phyloP scores from a whole-genome alignment of 2,113 vertebrate species.

The Poeciliopsis turrubarensis region DNA sequence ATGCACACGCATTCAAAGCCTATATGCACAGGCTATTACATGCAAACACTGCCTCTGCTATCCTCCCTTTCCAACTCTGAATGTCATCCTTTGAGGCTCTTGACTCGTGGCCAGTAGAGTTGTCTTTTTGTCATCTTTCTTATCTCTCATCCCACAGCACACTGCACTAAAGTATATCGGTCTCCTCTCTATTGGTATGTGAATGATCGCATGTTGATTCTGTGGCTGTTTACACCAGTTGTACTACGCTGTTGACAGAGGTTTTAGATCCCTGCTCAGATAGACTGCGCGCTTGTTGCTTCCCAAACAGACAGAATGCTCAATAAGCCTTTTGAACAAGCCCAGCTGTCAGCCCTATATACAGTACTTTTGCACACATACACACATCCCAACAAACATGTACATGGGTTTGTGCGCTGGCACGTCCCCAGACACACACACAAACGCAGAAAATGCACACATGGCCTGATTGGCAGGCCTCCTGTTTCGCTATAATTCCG shows the following conservation, averaged over 20 bases:
- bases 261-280: slow-evolving; percentile 76
- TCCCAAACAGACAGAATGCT: slow-evolving; percentile 78
- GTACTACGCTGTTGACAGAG: slow-evolving; percentile 76
- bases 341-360: slow-evolving; percentile 79
- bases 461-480: slow-evolving; percentile 76
- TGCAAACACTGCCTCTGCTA: neutral
- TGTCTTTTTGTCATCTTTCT: slow-evolving; percentile 30
- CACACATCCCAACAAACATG: slow-evolving; percentile 40
- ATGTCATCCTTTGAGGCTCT: slow-evolving; percentile 7
- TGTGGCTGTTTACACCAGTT: slow-evolving; percentile 75
- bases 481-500: slow-evolving; percentile 75
- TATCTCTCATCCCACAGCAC: slow-evolving; percentile 21
- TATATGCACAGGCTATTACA: slow-evolving; percentile 12
- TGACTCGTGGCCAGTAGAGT: slow-evolving; percentile 35
- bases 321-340: slow-evolving; percentile 77
- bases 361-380: slow-evolving; percentile 45
- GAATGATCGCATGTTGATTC: slow-evolving; percentile 70
- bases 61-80: neutral
- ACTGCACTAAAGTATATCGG: slow-evolving; percentile 42
- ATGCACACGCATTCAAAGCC: slow-evolving; percentile 1
- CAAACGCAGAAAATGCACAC: slow-evolving; percentile 36
- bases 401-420: slow-evolving; percentile 52
- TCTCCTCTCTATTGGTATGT: slow-evolving; percentile 48
- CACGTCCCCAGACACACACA: slow-evolving; percentile 45
- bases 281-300: slow-evolving; percentile 72